Base-by-base conservation (phyloP, 2,888 invertebrate species). In the Dinocampus coccinellae region DNA sequence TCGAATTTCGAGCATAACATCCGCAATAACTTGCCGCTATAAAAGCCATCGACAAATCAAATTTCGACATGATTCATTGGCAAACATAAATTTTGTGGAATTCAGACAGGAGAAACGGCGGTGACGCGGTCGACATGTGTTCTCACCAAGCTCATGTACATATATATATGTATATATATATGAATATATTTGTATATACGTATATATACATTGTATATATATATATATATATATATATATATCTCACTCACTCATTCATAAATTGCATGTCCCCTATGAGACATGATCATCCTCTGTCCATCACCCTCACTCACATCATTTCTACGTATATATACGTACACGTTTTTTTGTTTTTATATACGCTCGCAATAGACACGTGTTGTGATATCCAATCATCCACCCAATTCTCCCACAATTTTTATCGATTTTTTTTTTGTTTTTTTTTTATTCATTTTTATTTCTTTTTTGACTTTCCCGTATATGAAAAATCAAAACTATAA, bases 21-120 rank as follows among this genome's bases (percentile, higher is more conserved):
- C 83, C 83, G 86, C 87, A 87, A 87, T 87, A 87, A 86, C 87
- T 87, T 86, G 86, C 85, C 82, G 84, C 85, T 85, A 86, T 87
- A 86, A 87, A 87, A 87, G 84, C 86, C 85, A 87, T 87, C 87
- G 86, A 87, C 87, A 87, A 87, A 87, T 87, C 87, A 87, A 87
- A 87, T 85, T 85, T 83, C 86, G 87, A 87, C 87, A 84, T 87
- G 87, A 87, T 87, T 87, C 87, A 87, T 85, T 85, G 86, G 81
- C 84, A 81, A 79, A 81, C 84, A 87, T 87, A 86, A 87, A 87
- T 87, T 85, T 73, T 81, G 79, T 79, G 80, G 82, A 67, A 83
- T 84, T 80, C 82, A 79, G 82, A 79, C 80, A 80, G 80, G 81
- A 83, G 84, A 85, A 84, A 82, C 84, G 85, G 81, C 83, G 81